Percentiles rank a stretch among this genome's conserved stretches.
Conservation (phyloP, 2,888 invertebrate genomes). For the Eutolmus rufibarbis region DNA sequence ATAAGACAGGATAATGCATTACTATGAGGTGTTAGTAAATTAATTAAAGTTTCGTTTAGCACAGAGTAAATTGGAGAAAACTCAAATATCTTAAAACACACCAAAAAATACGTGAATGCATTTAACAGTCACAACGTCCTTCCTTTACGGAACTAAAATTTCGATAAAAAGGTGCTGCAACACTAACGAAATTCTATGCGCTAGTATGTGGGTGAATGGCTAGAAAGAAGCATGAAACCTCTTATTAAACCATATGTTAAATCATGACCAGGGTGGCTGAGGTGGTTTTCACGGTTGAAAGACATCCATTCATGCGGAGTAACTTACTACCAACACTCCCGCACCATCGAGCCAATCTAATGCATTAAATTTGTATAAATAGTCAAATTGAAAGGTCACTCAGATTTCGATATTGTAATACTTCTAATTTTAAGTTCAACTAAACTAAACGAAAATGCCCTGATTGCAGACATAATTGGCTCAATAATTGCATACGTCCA, state of each 20-base stretch:
- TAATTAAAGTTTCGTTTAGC: not conserved
- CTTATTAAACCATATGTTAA: not conserved
- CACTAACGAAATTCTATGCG: not conserved
- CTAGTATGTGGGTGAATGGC: not conserved
- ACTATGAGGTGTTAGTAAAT: not conserved
- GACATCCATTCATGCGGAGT: not conserved
- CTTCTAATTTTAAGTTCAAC: not conserved
- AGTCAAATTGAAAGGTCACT: not conserved
- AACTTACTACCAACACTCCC: not conserved
- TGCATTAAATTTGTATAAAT: not conserved
- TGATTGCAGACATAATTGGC: not conserved
- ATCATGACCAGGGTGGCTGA: not conserved
- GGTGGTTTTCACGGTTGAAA: not conserved
- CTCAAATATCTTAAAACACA: not conserved
- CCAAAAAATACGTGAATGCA: not conserved
- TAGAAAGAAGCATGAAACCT: not conserved
- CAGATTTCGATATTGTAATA: not conserved
- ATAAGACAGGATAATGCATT: not conserved
- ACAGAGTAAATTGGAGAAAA: not conserved
- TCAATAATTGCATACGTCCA: not conserved
- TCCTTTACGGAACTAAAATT: not conserved
- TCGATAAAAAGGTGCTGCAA: not conserved
- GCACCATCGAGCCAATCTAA: not conserved
- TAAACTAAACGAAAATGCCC: not conserved
- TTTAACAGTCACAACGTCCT: not conserved